Conservation (phyloP, 1,140 invertebrate species). For the Melanaphis sacchari region DNA sequence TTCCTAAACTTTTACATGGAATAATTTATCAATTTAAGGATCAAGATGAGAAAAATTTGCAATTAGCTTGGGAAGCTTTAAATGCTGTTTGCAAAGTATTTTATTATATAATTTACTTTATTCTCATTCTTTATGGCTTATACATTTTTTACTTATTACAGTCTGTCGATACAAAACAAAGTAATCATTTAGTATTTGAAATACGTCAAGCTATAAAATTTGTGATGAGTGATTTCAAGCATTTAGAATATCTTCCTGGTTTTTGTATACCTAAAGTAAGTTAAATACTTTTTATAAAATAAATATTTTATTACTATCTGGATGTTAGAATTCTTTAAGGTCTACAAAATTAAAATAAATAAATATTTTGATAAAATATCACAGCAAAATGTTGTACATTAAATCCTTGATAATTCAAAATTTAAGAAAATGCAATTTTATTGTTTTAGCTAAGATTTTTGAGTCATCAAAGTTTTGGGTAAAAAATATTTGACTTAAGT, state of each 20-base stretch:
- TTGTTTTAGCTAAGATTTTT: too few species aligned
- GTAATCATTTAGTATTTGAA: constrained; percentile 76
- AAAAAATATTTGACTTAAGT: too few species aligned
- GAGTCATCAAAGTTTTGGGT: too few species aligned
- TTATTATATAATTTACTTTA: background rate
- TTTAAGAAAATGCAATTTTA: too few species aligned
- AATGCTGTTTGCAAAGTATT: constrained; percentile 85
- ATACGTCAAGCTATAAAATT: constrained; percentile 90
- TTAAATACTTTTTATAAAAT: background rate
- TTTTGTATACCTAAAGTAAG: constrained; percentile 87
- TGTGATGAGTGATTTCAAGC: constrained; percentile 86
- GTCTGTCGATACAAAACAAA: constrained; percentile 72
- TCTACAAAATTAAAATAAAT: too few species aligned
- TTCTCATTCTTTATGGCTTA: background rate
- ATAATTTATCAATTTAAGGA: constrained; percentile 87
- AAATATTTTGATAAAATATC: too few species aligned
- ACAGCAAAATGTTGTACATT: background rate
- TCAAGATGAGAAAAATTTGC: constrained; percentile 75
- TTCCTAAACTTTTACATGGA: constrained; percentile 86
- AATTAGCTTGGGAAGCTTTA: constrained; percentile 88
- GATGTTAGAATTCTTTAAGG: too few species aligned
- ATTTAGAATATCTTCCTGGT: constrained; percentile 83
- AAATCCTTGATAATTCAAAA: too few species aligned
- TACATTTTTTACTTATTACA: constrained; percentile 60
- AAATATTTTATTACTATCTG: background rate